phyloP scores from a whole-genome alignment of 2,113 vertebrate genomes.

The Melanotaenia duboulayi region DNA sequence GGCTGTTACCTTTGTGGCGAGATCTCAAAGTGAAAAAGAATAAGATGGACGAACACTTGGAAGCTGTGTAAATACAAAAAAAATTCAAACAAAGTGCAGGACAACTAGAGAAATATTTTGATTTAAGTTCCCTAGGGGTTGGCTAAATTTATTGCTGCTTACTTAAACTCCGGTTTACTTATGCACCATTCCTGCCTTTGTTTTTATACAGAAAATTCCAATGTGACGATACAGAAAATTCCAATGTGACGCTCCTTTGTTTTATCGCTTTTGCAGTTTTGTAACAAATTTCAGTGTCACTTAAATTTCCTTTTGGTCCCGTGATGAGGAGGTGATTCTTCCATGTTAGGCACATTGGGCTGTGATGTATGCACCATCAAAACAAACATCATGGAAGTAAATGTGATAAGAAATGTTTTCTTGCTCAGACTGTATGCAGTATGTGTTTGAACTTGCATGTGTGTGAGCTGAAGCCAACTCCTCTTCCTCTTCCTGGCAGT shows the following conservation, averaged over 20 bases:
- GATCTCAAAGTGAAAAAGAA: conserved; percentile 33
- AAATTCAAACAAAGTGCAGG: not conserved
- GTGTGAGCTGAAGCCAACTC: not conserved
- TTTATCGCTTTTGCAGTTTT: not conserved
- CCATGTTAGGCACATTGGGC: not conserved
- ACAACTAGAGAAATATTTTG: not conserved
- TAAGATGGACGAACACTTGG: not conserved
- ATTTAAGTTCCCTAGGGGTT: not conserved
- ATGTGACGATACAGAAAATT: not conserved
- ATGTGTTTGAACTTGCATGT: conserved; percentile 18
- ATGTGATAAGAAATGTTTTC: conserved; percentile 6
- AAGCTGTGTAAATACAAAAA: conserved; percentile 27
- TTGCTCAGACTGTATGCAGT: not conserved
- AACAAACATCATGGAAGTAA: conserved; percentile 1
- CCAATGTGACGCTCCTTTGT: not conserved
- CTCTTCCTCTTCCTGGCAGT: conserved; percentile 2
- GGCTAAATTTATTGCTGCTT: not conserved
- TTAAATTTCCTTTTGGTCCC: not conserved
- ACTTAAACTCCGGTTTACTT: not conserved
- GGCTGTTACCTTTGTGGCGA: conserved; percentile 30
- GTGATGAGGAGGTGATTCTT: not conserved
- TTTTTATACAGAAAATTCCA: not conserved
- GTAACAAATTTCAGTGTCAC: not conserved
- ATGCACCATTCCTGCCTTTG: not conserved
- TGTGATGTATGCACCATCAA: not conserved